A percentile compares a stretch with the other conserved stretches of the same genome.
phyloP scores from a whole-genome alignment of 2,888 invertebrate genomes.

The Zelleria hepariella region DNA sequence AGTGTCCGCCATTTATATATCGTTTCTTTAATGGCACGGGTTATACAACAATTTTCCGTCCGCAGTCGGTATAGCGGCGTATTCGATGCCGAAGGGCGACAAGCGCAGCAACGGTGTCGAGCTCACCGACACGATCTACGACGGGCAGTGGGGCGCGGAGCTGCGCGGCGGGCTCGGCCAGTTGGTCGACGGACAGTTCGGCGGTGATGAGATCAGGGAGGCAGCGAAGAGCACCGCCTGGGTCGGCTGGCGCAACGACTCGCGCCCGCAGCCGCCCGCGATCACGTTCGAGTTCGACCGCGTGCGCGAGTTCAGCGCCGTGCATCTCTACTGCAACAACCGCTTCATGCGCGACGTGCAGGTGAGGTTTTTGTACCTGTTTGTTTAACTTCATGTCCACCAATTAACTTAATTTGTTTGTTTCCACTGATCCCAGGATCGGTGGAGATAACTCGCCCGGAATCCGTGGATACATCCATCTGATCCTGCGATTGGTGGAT shows the following conservation, averaged over 20 bases:
- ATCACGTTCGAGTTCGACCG: slow-evolving; percentile 88
- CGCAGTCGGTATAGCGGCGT: slow-evolving; percentile 85
- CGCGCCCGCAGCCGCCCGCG: slow-evolving; percentile 74
- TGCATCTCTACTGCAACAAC: slow-evolving; percentile 88
- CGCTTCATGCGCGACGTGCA: slow-evolving; percentile 87
- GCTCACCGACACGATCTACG: slow-evolving; percentile 88
- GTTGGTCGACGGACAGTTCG: slow-evolving; percentile 85
- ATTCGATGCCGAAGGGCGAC: slow-evolving; percentile 91
- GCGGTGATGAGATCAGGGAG: slow-evolving; percentile 76
- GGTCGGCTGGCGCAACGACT: slow-evolving; percentile 93
- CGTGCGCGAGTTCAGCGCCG: slow-evolving; percentile 87
- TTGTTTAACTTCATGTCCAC: no score
- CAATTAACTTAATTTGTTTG: no score
- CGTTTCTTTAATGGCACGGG: neutral
- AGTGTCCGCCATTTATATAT: no score
- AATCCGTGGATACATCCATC: no score
- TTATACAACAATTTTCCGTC: neutral
- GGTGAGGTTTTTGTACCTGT: slow-evolving; percentile 50
- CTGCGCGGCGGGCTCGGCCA: slow-evolving; percentile 86
- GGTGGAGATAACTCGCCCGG: no score
- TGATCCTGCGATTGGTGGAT: no score
- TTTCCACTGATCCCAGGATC: no score
- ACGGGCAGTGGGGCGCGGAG: slow-evolving; percentile 84
- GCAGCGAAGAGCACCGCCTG: slow-evolving; percentile 79
- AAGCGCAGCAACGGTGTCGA: slow-evolving; percentile 84